Conservation (phyloP, 2,888 invertebrate species). For the Creontiades dilutus region DNA sequence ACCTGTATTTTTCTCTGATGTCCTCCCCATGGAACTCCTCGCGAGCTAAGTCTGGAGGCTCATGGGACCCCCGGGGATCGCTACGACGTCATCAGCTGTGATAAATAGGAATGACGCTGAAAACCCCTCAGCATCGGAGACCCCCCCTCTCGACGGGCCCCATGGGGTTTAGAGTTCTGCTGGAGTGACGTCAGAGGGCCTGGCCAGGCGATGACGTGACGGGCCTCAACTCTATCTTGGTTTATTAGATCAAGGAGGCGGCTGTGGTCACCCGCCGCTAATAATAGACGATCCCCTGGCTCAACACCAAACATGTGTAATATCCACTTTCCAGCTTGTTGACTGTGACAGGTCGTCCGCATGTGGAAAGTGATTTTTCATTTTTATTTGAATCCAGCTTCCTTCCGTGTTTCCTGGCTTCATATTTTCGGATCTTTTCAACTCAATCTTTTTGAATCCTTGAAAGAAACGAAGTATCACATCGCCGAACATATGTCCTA, state of each 20-base stretch:
- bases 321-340: conserved; percentile 64
- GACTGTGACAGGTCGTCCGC: conserved; percentile 33
- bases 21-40: background rate
- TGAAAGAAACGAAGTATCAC: background rate
- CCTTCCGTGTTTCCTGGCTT: conserved; percentile 22
- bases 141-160: background rate
- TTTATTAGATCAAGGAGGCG: conserved; percentile 65
- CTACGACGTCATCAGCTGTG: background rate
- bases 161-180: background rate
- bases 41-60: background rate
- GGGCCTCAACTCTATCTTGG: conserved; percentile 61
- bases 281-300: conserved; percentile 57
- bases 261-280: conserved; percentile 58
- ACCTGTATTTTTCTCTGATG: too few relatives aligned
- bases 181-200: conserved; percentile 54
- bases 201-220: conserved; percentile 50
- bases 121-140: background rate
- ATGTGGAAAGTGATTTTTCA: conserved; percentile 41
- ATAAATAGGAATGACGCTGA: conserved; percentile 32
- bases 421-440: conserved; percentile 11
- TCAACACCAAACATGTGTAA: conserved; percentile 63
- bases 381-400: conserved; percentile 38
- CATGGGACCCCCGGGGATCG: background rate
- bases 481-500: too few relatives aligned
- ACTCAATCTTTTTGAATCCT: background rate